phyloP scores from a whole-genome alignment of 2,888 invertebrate genomes.

The Megastigmus dorsalis region DNA sequence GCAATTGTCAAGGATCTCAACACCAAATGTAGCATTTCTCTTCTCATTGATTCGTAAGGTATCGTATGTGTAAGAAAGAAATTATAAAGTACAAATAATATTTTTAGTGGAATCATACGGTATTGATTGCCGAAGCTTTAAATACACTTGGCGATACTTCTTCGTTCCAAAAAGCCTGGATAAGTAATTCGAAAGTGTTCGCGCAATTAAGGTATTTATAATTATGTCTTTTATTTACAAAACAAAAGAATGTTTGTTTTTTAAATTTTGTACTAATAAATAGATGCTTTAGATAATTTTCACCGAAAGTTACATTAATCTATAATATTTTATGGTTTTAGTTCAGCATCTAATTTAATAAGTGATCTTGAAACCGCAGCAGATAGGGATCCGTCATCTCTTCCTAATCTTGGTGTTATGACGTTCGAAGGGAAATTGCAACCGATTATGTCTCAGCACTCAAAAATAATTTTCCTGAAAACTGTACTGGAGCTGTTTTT shows the following conservation, averaged over 20 bases:
- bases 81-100: not conserved
- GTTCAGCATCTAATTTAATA: constrained; percentile 75
- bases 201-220: constrained; percentile 61
- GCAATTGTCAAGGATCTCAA: constrained; percentile 58
- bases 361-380: constrained; percentile 70
- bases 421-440: constrained; percentile 74
- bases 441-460: constrained; percentile 74
- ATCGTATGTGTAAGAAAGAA: no score
- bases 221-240: no score
- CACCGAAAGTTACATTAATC: not conserved
- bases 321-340: constrained; percentile 60
- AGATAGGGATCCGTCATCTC: constrained; percentile 74
- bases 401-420: constrained; percentile 74
- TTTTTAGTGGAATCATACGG: constrained; percentile 66
- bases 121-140: constrained; percentile 65
- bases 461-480: constrained; percentile 74
- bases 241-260: no score
- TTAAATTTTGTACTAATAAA: no score
- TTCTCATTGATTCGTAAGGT: not conserved
- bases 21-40: constrained; percentile 35
- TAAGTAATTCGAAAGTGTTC: constrained; percentile 62
- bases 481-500: constrained; percentile 60
- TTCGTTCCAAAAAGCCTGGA: constrained; percentile 59
- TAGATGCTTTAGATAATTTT: no score
- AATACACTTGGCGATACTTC: constrained; percentile 58